Conservation (phyloP, 1,140 invertebrate genomes). For the Aphidius ervi region DNA sequence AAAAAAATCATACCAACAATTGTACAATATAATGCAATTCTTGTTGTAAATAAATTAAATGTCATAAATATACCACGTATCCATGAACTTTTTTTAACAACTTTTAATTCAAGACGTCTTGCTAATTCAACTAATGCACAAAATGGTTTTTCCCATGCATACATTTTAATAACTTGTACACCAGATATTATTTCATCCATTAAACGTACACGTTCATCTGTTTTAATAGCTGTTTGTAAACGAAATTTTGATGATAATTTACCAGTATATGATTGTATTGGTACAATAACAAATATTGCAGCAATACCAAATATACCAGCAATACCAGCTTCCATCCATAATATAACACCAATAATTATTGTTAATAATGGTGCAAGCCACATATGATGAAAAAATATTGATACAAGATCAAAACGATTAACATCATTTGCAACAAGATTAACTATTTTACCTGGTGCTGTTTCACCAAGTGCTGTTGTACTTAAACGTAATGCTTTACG, state of each 20-base stretch:
- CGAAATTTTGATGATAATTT: constrained; percentile 63
- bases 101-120: constrained; percentile 59
- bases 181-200: constrained; percentile 77
- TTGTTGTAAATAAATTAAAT: constrained; percentile 66
- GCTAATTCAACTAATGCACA: constrained; percentile 58
- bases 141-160: constrained; percentile 73
- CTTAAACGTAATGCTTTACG: constrained; percentile 63
- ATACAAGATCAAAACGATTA: constrained; percentile 61
- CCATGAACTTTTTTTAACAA: constrained; percentile 63
- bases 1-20: constrained; percentile 59
- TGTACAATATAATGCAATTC: constrained; percentile 63
- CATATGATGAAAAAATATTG: constrained; percentile 59
- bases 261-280: constrained; percentile 69
- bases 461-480: constrained; percentile 65
- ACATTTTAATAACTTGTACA: constrained; percentile 78
- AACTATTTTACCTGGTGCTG: constrained; percentile 79
- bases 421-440: constrained; percentile 80
- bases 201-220: constrained; percentile 70
- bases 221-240: constrained; percentile 61
- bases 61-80: constrained; percentile 71
- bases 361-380: constrained; percentile 65
- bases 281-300: constrained; percentile 66
- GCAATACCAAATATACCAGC: constrained; percentile 66
- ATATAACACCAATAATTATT: constrained; percentile 59
- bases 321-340: constrained; percentile 63